Evolutionary conservation across 2,113 vertebrate genomes (phyloP).

Genomic region (Sisor rabdophorus): DNA sequence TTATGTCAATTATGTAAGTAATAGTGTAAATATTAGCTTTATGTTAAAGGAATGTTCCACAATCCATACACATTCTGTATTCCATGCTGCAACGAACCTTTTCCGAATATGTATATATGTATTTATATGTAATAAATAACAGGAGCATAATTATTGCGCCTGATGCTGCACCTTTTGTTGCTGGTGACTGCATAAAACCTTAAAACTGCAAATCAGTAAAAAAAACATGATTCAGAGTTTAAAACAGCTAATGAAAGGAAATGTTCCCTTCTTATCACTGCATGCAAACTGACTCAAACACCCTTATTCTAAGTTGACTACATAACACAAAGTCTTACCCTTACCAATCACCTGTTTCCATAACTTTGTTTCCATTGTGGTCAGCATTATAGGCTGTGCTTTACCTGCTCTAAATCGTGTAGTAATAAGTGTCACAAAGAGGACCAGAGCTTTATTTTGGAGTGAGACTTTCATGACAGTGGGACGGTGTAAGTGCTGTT

Average conservation of each 20-base stretch:
- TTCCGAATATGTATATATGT: not conserved
- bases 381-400: not conserved
- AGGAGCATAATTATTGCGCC: not conserved
- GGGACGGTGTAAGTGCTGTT: not conserved
- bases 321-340: no score
- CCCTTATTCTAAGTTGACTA: not conserved
- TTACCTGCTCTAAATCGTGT: not conserved
- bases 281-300: not conserved
- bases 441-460: not conserved
- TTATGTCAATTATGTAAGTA: not conserved
- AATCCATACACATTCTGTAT: not conserved
- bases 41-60: not conserved
- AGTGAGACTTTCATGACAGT: not conserved
- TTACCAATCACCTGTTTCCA: not conserved
- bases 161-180: not conserved
- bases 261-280: not conserved
- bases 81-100: not conserved
- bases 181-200: not conserved
- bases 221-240: not conserved
- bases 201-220: not conserved
- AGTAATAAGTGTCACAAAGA: not conserved
- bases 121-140: not conserved
- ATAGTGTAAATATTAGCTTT: not conserved
- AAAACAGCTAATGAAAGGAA: not conserved
- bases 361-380: constrained; percentile 19